These are phyloP conservation scores for Holothuria scabra DNA, from an alignment of 53 echinoderm and acorn worm genomes.

Conservation along the genomic window DNA sequence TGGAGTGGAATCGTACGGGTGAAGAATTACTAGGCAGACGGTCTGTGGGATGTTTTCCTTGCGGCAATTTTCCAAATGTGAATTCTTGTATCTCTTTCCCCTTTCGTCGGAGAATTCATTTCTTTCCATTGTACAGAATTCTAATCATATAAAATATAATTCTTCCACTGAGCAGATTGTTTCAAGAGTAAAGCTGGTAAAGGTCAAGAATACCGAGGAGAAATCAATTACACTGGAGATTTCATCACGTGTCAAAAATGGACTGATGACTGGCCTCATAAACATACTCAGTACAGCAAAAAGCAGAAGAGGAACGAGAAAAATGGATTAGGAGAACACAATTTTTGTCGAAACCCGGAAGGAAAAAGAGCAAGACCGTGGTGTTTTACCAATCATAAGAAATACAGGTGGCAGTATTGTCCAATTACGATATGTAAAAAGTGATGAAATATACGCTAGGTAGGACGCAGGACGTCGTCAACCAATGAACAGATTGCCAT, in stretches of 20 bases:
- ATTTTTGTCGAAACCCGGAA: conserved; percentile 91
- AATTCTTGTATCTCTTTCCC: too few species aligned
- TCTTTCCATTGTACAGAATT: too few species aligned
- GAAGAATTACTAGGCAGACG: too few species aligned
- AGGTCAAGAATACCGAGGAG: conserved; percentile 88
- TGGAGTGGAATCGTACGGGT: too few species aligned
- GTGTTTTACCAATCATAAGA: conserved; percentile 88
- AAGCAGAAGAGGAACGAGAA: conserved; percentile 65
- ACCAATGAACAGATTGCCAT: too few species aligned
- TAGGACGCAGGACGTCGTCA: too few species aligned
- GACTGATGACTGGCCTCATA: conserved; percentile 89
- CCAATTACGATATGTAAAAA: conserved; percentile 66
- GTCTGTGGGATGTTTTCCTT: too few species aligned
- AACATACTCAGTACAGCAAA: conserved; percentile 67
- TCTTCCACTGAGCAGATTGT: conserved; percentile 45
- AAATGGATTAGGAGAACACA: conserved; percentile 86
- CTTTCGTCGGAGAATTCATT: too few species aligned
- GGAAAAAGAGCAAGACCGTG: conserved; percentile 76
- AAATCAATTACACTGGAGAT: conserved; percentile 78
- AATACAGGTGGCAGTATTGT: conserved; percentile 83
- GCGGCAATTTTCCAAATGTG: too few species aligned
- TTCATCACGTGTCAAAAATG: conserved; percentile 94
- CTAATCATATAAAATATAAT: too few species aligned
- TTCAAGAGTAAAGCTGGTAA: conserved; percentile 72
- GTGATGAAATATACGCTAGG: background rate